phyloP scores from a whole-genome alignment of 2,113 vertebrate species.

The Oreochromis spilurus region DNA sequence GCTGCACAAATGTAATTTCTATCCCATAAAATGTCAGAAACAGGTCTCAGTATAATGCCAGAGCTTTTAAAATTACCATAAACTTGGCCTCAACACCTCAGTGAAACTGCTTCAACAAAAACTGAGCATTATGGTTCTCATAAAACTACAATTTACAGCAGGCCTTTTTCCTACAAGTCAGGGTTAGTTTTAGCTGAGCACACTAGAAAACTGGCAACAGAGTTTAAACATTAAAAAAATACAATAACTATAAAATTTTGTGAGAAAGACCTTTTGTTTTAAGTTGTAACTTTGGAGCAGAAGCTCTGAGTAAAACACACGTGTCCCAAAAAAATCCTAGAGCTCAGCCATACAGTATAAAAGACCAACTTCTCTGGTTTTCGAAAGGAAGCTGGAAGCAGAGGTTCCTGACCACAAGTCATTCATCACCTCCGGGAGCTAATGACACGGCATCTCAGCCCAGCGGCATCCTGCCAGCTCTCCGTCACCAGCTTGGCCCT shows the following conservation, averaged over 20 bases:
- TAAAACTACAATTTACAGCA: not conserved
- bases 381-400: slow-evolving; percentile 18
- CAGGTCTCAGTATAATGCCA: not conserved
- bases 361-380: slow-evolving; percentile 24
- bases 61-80: not conserved
- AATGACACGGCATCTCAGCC: slow-evolving; percentile 53
- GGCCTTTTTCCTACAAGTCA: not conserved
- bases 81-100: not conserved
- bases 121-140: not conserved
- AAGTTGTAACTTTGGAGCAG: not conserved
- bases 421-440: slow-evolving; percentile 61
- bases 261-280: not conserved
- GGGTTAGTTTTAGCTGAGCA: not conserved
- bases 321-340: not conserved
- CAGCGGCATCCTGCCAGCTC: slow-evolving; percentile 45
- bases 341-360: not conserved
- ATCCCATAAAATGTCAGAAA: not conserved
- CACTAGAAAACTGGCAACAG: not conserved
- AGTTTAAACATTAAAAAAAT: not conserved
- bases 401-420: slow-evolving; percentile 47
- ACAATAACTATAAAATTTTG: not conserved
- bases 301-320: not conserved
- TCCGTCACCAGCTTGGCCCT: slow-evolving; percentile 53
- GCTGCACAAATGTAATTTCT: not conserved
- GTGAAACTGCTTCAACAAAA: not conserved